Evolutionary conservation across 2,113 vertebrate genomes (phyloP).

Genomic region (Nothocercus julius): DNA sequence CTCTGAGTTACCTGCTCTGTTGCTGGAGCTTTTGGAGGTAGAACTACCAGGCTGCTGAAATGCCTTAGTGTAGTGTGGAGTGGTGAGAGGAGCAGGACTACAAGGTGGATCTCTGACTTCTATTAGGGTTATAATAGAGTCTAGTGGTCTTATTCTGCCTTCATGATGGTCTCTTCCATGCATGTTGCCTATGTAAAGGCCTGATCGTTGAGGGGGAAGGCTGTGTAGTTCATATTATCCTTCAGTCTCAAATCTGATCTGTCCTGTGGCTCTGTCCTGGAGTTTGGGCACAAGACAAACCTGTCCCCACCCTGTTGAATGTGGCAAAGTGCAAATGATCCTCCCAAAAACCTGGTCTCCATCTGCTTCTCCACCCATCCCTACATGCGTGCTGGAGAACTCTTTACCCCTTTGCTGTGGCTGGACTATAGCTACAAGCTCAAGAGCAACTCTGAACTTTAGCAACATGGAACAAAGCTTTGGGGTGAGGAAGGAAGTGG

Average conservation of each 20-base stretch:
- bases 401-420: neutral
- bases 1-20: neutral
- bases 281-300: neutral
- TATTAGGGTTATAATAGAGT: neutral
- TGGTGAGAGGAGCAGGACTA: neutral
- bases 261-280: neutral
- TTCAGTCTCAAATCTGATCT: neutral
- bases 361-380: neutral
- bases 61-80: too few relatives aligned
- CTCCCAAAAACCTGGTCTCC: neutral
- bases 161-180: neutral
- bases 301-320: neutral
- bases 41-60: neutral
- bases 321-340: neutral
- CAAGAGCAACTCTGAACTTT: neutral
- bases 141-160: neutral
- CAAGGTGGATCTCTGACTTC: neutral
- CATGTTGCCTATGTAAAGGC: neutral
- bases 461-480: rapidly evolving
- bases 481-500: neutral
- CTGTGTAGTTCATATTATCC: neutral
- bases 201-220: neutral
- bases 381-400: neutral
- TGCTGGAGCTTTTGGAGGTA: neutral
- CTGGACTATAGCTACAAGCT: neutral